Evolutionary conservation across 1,140 invertebrate species (phyloP), one percentile per base, ranked within the genome.

Genomic region (Micrasema minimum): DNA sequence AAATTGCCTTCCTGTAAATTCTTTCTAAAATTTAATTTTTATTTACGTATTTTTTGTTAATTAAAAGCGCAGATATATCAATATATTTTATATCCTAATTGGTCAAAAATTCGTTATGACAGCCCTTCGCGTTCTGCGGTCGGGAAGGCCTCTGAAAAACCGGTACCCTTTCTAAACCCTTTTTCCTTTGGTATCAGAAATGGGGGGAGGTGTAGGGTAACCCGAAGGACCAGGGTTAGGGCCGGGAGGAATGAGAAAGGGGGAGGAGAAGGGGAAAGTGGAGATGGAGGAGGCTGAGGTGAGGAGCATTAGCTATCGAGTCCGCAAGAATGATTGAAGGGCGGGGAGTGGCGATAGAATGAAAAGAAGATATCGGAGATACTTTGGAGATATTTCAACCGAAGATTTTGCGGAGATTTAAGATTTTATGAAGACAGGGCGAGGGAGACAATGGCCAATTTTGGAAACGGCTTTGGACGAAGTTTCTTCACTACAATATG

Each of bases 281-380:
- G 16, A n/a, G 20, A 37, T 41, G 55, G 31, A 35, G 55, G 57
- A 65, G 66, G 61, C 66, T 65, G 59, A 69, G 66, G 72, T 73
- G 67, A 66, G 61, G 46, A 64, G 67, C 55, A 74, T 74, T 74
- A 74, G 72, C 67, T 67, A 74, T 70, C 67, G 72, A 70, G 66
- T 69, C 61, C 67, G 67, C 59, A 57, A 57, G 48, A 72, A 62
- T 66, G 68, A 74, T 70, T 69, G 51, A 9, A 71, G 41, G 46
- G 22, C 50, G 59, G 62, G n/a, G 55, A 69, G 59, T 45, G 41
- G 12, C 14, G 11, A 5, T 5, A 46, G 43, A 59, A 38, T 6
- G 22, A 64, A 22, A 57, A 31, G 5, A 37, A 57, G 9, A 57
- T 31, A 7, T 31, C 26, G 26, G 7, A 31, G 7, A 7, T 7